Conservation (phyloP, 2,113 vertebrate genomes). For the Neotoma lepida region DNA sequence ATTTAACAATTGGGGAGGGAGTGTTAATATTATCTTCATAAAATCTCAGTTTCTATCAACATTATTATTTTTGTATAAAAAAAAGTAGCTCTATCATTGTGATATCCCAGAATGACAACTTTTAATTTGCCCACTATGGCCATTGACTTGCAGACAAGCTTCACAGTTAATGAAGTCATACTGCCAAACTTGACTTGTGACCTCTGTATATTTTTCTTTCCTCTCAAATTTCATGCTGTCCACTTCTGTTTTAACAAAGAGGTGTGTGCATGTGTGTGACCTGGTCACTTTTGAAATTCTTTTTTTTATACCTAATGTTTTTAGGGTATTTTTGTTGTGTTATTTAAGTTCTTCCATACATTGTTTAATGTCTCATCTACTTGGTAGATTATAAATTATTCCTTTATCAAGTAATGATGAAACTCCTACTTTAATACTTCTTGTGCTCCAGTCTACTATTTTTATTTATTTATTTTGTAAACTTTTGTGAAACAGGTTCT, state of each 20-base stretch:
- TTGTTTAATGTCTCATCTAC: neutral
- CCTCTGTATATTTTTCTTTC: conserved; percentile 38
- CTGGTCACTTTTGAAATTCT: neutral
- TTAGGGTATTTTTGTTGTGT: neutral
- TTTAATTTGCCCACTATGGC: conserved; percentile 40
- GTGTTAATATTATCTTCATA: neutral
- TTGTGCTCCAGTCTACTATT: neutral
- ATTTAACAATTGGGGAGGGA: neutral
- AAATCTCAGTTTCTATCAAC: neutral
- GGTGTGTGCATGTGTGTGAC: neutral
- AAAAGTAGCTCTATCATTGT: neutral
- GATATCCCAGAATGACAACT: neutral
- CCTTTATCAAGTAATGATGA: conserved; percentile 29
- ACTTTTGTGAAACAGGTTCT: neutral
- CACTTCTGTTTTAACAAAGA: neutral
- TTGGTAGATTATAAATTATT: conserved; percentile 43
- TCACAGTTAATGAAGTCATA: conserved; percentile 14
- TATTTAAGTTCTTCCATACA: conserved; percentile 46
- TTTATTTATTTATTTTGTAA: neutral
- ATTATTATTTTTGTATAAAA: conserved; percentile 17
- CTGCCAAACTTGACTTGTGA: conserved; percentile 65
- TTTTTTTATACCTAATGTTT: conserved; percentile 31
- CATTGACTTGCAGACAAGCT: conserved; percentile 68
- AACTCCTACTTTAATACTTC: conserved; percentile 48
- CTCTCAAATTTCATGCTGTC: conserved; percentile 57